Base-by-base conservation (phyloP, 2,113 vertebrate genomes). In the Atrichornis clamosus region DNA sequence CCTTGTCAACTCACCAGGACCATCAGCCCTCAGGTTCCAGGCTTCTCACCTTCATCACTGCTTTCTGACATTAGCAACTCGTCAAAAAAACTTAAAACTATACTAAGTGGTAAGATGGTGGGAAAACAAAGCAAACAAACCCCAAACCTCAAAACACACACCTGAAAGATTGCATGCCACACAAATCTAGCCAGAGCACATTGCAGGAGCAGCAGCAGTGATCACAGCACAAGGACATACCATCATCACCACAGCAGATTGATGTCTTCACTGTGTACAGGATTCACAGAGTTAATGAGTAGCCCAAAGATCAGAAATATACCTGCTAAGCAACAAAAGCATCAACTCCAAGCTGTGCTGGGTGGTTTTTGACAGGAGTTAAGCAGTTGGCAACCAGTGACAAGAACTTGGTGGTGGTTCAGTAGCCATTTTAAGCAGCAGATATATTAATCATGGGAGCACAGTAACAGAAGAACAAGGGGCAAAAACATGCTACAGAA, bases 321-420 rank as follows among this genome's bases (percentile, higher is more conserved):
- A 94, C 96, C 96, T 95, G 84, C 96, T 97, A 97, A 97, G 95
- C 96, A 97, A 98, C 95, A 95, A 96, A 94, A 94, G 93, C 95
- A 97, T 96, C 93, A 89, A 84, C 95, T 95, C 82, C 55, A 90
- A 96, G 88, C 90, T 84, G 79, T 77, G 83, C 55, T 72, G 93
- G 91, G 95, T 95, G 79, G 89, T 84, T 93, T 95, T 20, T 75
- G 85, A 95, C 96, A 96, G 70, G 84, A 88, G 85, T 95, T 92
- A 97, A 93, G 86, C 96, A 81, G 90, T 28, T 76, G 24, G 83
- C 84, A 95, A 94, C 81, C 64, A 89, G 67, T 39, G 69, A 84
- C 79, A 96, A 82, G 74, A 93, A 96, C 15, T 27, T 70, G 59
- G 33, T 95, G 86, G 77, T 70, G 69, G 86, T 73, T 97, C 95